Evolutionary conservation across 2,888 invertebrate species (phyloP).

Genomic region (Metalampra italica): DNA sequence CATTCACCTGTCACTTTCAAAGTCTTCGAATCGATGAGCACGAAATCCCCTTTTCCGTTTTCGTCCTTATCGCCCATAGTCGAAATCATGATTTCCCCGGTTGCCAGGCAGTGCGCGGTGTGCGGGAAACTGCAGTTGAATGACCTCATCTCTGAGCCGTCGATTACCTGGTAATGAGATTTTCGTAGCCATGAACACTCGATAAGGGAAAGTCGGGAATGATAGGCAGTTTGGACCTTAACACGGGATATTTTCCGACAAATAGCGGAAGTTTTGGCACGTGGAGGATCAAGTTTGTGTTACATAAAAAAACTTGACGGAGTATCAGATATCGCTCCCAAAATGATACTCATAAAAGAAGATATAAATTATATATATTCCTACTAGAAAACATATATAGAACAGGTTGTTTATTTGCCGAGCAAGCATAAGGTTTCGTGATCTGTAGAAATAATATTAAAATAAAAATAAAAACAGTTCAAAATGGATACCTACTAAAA

Average conservation of each 20-base stretch:
- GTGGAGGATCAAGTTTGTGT: constrained; percentile 3
- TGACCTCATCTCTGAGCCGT: constrained; percentile 86
- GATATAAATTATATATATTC: neutral
- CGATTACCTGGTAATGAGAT: constrained; percentile 83
- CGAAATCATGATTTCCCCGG: constrained; percentile 96
- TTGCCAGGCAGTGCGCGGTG: constrained; percentile 95
- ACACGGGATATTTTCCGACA: neutral
- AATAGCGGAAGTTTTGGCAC: constrained; percentile 1
- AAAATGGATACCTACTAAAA: too few relatives aligned
- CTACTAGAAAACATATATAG: too few relatives aligned
- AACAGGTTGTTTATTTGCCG: too few relatives aligned
- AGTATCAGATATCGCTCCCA: neutral
- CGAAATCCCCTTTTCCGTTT: constrained; percentile 91
- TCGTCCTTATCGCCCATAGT: constrained; percentile 94
- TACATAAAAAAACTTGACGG: neutral
- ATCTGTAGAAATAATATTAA: too few relatives aligned
- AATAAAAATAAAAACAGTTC: too few relatives aligned
- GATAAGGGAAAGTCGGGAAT: constrained; percentile 24
- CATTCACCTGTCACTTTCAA: constrained; percentile 84
- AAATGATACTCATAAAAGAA: neutral
- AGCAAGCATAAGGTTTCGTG: too few relatives aligned
- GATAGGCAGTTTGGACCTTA: constrained; percentile 9
- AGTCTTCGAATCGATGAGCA: constrained; percentile 90
- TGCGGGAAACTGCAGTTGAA: constrained; percentile 92
- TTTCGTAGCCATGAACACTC: constrained; percentile 47